A percentile compares a stretch with the other conserved stretches of the same genome.
These are phyloP conservation scores for Drosophila varians DNA, from an alignment of 1,140 invertebrate species.

Conservation along the genomic window DNA sequence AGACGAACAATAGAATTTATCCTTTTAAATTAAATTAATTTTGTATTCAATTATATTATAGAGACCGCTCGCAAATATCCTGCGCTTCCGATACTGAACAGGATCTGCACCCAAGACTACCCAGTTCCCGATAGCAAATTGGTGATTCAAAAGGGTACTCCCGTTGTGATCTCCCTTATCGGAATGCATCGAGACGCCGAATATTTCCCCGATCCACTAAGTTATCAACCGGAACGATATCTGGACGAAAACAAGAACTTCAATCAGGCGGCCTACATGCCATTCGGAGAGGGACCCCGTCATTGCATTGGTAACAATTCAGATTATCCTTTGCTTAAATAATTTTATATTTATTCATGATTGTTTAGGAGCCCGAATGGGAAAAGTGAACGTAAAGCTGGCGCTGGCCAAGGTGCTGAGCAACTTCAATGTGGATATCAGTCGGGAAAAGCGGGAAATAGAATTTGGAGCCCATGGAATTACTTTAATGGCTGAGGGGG, in stretches of 20 bases:
- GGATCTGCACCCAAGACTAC: slow-evolving; percentile 83
- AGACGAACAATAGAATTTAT: too few relatives aligned
- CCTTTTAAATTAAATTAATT: too few relatives aligned
- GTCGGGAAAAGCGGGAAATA: neutral
- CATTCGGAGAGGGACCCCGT: slow-evolving; percentile 89
- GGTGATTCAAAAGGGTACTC: slow-evolving; percentile 83
- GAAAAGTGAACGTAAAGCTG: slow-evolving; percentile 69
- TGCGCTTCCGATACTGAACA: slow-evolving; percentile 85
- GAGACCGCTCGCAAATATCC: slow-evolving; percentile 87
- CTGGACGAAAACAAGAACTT: slow-evolving; percentile 83
- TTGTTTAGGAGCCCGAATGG: slow-evolving; percentile 63
- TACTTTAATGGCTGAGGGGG: neutral
- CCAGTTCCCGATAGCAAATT: slow-evolving; percentile 79
- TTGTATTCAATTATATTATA: too few relatives aligned
- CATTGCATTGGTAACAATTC: slow-evolving; percentile 86
- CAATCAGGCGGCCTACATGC: slow-evolving; percentile 84
- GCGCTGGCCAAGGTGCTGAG: slow-evolving; percentile 65
- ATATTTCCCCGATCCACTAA: slow-evolving; percentile 87
- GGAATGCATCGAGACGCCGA: slow-evolving; percentile 85
- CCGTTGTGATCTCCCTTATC: slow-evolving; percentile 81
- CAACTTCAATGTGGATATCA: slow-evolving; percentile 55
- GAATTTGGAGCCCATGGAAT: neutral
- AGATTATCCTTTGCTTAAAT: too few relatives aligned
- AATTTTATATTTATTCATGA: neutral
- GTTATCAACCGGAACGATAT: slow-evolving; percentile 88